Percentiles rank a stretch among this genome's conserved stretches.
These are phyloP conservation scores for Lasiommata megera DNA, from an alignment of 2,888 invertebrate genomes.

Conservation along the genomic window DNA sequence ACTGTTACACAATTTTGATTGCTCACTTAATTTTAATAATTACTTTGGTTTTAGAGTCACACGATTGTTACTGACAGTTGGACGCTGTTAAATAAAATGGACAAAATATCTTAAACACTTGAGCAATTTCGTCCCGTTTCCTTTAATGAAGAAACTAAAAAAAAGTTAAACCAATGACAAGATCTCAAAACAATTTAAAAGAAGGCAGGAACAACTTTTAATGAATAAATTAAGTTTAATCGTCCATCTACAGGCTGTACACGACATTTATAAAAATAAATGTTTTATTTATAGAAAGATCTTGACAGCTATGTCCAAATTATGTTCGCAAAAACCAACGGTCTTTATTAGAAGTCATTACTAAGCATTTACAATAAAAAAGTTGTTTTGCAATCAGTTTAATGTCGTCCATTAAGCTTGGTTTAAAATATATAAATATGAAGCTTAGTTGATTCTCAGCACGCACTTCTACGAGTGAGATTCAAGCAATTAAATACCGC, in stretches of 20 bases:
- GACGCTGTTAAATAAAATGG: neutral
- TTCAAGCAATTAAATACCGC: too few relatives aligned
- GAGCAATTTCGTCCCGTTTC: neutral
- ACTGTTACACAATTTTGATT: too few relatives aligned
- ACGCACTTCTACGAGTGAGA: too few relatives aligned
- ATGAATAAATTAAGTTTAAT: conserved; percentile 45
- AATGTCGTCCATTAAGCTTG: too few relatives aligned
- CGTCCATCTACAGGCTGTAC: conserved; percentile 47
- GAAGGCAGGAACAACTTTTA: conserved; percentile 46
- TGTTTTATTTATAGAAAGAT: conserved; percentile 15
- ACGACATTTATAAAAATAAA: conserved; percentile 24
- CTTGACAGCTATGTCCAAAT: neutral
- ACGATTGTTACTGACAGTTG: neutral
- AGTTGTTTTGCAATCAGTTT: too few relatives aligned
- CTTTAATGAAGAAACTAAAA: neutral
- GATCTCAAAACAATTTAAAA: conserved; percentile 8
- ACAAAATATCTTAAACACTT: neutral
- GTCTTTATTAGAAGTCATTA: neutral
- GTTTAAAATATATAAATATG: too few relatives aligned
- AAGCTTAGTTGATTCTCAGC: too few relatives aligned
- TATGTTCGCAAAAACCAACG: neutral
- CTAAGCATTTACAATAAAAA: neutral
- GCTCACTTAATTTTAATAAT: too few relatives aligned
- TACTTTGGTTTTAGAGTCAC: too few relatives aligned
- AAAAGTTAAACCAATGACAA: neutral